Conservation (phyloP, 1,140 invertebrate species). For the Zaprionus gabonicus region DNA sequence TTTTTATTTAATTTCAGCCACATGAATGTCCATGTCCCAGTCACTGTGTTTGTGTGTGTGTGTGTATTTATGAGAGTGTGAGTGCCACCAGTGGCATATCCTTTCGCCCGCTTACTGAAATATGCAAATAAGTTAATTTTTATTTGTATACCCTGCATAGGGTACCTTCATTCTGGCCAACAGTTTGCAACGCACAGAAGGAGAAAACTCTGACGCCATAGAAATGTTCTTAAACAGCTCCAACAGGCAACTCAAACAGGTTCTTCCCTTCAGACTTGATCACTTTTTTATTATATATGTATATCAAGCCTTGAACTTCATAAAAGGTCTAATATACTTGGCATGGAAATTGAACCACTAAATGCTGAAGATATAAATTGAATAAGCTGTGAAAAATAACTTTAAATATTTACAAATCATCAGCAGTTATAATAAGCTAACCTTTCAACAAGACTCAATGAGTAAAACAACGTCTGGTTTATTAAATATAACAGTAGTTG, state of each 20-base stretch:
- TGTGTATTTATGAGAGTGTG: neutral
- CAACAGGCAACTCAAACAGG: neutral
- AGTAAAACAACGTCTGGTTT: no score
- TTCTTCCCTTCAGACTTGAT: no score
- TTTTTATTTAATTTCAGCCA: conserved; percentile 58
- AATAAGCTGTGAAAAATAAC: no score
- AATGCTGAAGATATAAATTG: no score
- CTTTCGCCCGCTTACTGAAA: conserved; percentile 69
- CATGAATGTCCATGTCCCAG: conserved; percentile 23
- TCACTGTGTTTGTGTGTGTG: conserved; percentile 3
- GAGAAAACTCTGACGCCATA: neutral
- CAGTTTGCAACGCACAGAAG: neutral
- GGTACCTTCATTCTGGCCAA: neutral
- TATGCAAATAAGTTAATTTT: conserved; percentile 81
- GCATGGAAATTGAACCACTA: no score
- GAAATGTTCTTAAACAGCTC: neutral
- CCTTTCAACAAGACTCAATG: no score
- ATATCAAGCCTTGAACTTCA: no score
- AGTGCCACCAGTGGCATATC: conserved; percentile 44
- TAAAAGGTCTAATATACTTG: no score
- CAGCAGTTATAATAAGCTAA: no score
- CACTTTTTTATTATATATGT: no score
- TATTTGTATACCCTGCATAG: conserved; percentile 19
- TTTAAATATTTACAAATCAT: no score
- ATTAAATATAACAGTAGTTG: no score